A percentile compares a stretch with the other conserved stretches of the same genome.
These are phyloP conservation scores for Mesocentrotus franciscanus DNA, from an alignment of 53 echinoderm and acorn worm genomes.

Conservation along the genomic window DNA sequence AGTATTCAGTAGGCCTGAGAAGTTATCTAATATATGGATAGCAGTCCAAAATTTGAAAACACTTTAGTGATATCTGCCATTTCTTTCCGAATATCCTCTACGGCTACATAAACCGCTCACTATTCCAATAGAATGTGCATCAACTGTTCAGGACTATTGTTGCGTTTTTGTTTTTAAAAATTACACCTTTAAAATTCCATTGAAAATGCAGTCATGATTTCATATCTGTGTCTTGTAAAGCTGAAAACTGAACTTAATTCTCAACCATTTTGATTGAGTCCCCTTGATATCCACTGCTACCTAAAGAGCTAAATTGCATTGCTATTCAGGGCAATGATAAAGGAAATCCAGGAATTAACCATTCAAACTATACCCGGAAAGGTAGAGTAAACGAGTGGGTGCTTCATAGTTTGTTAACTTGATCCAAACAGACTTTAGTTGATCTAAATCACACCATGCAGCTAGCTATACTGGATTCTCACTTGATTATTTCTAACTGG, in stretches of 20 bases:
- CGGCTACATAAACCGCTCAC: neutral
- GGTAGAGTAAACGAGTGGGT: neutral
- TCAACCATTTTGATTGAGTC: neutral
- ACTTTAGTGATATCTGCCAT: neutral
- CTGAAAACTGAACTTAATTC: neutral
- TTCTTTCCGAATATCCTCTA: neutral
- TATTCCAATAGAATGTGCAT: no score
- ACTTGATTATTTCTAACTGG: neutral
- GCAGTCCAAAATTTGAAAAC: neutral
- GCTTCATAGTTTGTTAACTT: neutral
- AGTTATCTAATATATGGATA: neutral
- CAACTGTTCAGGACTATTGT: no score
- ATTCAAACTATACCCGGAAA: neutral
- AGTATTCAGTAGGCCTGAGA: neutral
- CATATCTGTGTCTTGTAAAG: neutral
- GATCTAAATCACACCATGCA: constrained; percentile 41
- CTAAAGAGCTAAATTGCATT: neutral
- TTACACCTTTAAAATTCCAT: neutral
- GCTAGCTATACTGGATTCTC: neutral
- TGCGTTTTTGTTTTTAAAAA: no score
- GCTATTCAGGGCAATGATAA: neutral
- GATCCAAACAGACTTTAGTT: neutral
- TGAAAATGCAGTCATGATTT: neutral
- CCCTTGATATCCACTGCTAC: neutral
- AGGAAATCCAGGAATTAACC: neutral